Percentiles rank a stretch among this genome's conserved stretches.
These are phyloP conservation scores for Drosophila obscura DNA, from an alignment of 1,140 invertebrate species.

Conservation along the genomic window DNA sequence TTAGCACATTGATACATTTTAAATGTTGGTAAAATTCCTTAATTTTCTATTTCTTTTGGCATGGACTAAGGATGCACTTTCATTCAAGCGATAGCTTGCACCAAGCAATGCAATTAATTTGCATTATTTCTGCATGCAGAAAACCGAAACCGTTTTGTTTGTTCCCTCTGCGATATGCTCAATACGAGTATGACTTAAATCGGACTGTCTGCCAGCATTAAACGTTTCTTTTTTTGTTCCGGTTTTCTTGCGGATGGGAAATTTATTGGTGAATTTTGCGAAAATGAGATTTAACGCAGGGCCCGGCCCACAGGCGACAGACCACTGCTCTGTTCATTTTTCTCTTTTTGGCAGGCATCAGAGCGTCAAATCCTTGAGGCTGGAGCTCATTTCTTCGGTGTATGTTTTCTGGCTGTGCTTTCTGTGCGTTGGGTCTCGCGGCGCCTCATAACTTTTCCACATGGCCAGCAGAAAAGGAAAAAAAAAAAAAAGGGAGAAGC, in stretches of 20 bases:
- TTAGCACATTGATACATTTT: too few species aligned
- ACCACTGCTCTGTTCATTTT: constrained; percentile 1
- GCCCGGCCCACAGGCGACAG: background rate
- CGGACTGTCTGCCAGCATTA: too few species aligned
- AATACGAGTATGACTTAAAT: too few species aligned
- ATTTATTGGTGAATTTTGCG: constrained; percentile 16
- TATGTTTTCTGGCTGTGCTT: constrained; percentile 3
- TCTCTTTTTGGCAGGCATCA: constrained; percentile 18
- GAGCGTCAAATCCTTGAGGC: constrained; percentile 37
- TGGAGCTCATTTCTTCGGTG: constrained; percentile 2
- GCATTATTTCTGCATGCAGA: too few species aligned
- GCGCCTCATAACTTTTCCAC: constrained; percentile 63
- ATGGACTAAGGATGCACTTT: too few species aligned
- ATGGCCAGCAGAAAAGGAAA: constrained; percentile 35
- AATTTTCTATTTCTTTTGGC: too few species aligned
- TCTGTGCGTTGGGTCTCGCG: constrained; percentile 21
- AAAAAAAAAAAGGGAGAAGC: background rate
- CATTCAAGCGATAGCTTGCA: too few species aligned
- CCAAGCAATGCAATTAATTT: too few species aligned
- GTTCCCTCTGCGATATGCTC: too few species aligned
- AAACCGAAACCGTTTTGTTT: too few species aligned
- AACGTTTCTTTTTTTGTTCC: too few species aligned
- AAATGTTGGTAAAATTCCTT: too few species aligned
- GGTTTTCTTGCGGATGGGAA: background rate
- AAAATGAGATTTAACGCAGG: constrained; percentile 20